Conservation (phyloP, 2,797 vertebrate genomes). For the Lithobates sylvaticus region DNA sequence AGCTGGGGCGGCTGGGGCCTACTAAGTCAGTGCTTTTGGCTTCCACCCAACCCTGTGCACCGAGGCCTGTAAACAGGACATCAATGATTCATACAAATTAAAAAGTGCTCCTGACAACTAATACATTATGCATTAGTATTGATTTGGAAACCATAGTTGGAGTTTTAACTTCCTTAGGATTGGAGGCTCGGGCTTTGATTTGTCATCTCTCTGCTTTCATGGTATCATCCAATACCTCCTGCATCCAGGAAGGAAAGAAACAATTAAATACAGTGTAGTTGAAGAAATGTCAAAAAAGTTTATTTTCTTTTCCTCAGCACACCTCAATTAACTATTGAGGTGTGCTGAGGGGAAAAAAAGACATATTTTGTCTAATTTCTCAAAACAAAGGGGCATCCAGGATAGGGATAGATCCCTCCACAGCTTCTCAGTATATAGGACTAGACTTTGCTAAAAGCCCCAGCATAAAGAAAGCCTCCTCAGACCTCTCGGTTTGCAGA, state of each 20-base stretch:
- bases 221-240: not conserved
- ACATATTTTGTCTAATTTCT: too few relatives aligned
- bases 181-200: not conserved
- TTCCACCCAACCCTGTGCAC: not conserved
- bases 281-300: too few relatives aligned
- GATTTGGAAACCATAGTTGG: conserved; percentile 39
- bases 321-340: too few relatives aligned
- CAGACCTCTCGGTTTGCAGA: too few relatives aligned
- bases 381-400: too few relatives aligned
- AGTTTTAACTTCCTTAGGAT: conserved; percentile 7
- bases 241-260: not conserved
- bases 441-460: too few relatives aligned
- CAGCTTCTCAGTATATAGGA: too few relatives aligned
- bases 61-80: conserved; percentile 38
- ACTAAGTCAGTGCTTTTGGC: not conserved
- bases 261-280: not conserved
- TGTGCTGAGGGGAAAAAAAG: too few relatives aligned
- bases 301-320: too few relatives aligned
- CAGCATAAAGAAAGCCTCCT: too few relatives aligned
- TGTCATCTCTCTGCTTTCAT: not conserved
- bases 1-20: not conserved
- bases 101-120: conserved; percentile 34
- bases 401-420: too few relatives aligned
- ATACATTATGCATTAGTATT: conserved; percentile 49
- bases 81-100: conserved; percentile 53